Evolutionary conservation across 2,888 invertebrate genomes (phyloP).

Genomic region (Oligia strigilis): DNA sequence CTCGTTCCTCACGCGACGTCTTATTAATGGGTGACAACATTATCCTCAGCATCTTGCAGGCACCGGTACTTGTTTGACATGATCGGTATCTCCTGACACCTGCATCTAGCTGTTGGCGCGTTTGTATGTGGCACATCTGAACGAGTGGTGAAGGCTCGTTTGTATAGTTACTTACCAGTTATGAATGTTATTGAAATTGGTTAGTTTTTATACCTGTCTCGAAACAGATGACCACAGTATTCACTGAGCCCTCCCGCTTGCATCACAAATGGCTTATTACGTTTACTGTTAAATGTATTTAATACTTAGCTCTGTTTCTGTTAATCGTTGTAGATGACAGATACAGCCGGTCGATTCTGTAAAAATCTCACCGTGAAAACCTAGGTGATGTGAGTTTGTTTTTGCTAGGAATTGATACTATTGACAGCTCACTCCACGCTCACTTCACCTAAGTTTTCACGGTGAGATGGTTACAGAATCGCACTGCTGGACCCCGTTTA

Average conservation of each 20-base stretch:
- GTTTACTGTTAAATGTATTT: background rate
- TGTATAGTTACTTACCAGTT: conserved; percentile 35
- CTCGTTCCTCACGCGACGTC: conserved; percentile 57
- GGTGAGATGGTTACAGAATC: no score
- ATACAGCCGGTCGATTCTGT: no score
- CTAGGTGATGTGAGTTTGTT: no score
- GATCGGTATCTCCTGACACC: conserved; percentile 74
- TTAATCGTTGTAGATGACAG: no score
- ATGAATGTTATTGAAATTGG: conserved; percentile 13
- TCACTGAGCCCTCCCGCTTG: background rate
- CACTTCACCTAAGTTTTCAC: no score
- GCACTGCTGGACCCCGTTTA: background rate
- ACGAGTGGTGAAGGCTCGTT: conserved; percentile 42
- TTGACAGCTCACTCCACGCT: no score
- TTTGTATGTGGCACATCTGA: conserved; percentile 56
- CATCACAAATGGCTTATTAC: background rate
- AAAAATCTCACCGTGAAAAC: no score
- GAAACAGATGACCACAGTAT: no score
- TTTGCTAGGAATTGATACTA: no score
- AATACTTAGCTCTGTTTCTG: no score
- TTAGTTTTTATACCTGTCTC: background rate
- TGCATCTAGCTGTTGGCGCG: conserved; percentile 59
- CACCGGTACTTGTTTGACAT: conserved; percentile 66
- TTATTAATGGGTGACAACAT: conserved; percentile 72
- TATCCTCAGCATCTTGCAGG: conserved; percentile 73